Conservation (phyloP, 2,888 invertebrate species). For the Hipparchia sbordonii region DNA sequence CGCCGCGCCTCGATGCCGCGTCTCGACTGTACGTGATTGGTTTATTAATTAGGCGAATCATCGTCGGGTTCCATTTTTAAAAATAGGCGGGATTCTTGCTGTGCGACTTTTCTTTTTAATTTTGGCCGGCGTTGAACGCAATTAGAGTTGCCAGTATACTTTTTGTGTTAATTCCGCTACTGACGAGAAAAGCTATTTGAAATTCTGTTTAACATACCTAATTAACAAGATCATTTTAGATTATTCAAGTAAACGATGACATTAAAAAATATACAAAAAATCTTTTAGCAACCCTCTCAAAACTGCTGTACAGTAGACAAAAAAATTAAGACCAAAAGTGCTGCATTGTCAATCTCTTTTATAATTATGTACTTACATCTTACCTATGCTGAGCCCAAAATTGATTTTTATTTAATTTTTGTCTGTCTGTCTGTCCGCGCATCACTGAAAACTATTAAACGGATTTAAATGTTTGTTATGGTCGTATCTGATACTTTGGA, state of each 20-base stretch:
- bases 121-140: slow-evolving; percentile 78
- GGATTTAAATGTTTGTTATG: too few relatives aligned
- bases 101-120: slow-evolving; percentile 80
- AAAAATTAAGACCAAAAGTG: too few relatives aligned
- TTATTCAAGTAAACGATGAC: slow-evolving; percentile 40
- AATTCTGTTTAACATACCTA: slow-evolving; percentile 57
- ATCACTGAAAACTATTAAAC: too few relatives aligned
- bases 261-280: too few relatives aligned
- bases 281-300: too few relatives aligned
- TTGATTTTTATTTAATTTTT: too few relatives aligned
- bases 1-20: slow-evolving; percentile 81
- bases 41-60: slow-evolving; percentile 83
- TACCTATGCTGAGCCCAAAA: too few relatives aligned
- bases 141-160: slow-evolving; percentile 74
- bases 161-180: slow-evolving; percentile 71
- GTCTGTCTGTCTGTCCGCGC: too few relatives aligned
- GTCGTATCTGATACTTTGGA: too few relatives aligned
- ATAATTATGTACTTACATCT: too few relatives aligned
- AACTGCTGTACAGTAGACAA: too few relatives aligned
- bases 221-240: slow-evolving; percentile 57
- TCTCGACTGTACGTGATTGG: slow-evolving; percentile 83
- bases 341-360: too few relatives aligned
- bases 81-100: slow-evolving; percentile 82
- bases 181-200: slow-evolving; percentile 63
- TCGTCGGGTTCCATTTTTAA: slow-evolving; percentile 75